Base-by-base conservation (phyloP, 2,797 vertebrate species). In the Cheirogaleus major region DNA sequence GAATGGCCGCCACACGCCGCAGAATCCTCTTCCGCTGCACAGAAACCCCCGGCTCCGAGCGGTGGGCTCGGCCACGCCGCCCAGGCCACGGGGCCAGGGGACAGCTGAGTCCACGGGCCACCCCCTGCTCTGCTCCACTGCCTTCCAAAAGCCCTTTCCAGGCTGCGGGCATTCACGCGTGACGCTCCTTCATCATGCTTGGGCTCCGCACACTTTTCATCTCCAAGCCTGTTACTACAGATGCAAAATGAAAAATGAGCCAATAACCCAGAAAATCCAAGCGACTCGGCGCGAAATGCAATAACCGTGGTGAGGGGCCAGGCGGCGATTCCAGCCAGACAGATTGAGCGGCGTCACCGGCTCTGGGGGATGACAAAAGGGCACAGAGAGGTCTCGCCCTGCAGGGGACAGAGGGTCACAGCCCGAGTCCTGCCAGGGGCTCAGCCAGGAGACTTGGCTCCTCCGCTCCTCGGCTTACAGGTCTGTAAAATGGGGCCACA, bases 231-330 rank as follows among this genome's bases (percentile, higher is more conserved):
- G 27, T 97, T 83, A 12, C 95, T 20, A 7, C 76, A 96, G 96
- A 96, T 57, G 94, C 95, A 0, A 0, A 41, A 80, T 95, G 93
- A 97, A 96, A 97, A 97, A 98, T 79, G 95, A 98, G 27, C 76
- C 0, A 0, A 92, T 76, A 95, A 78, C 81, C 85, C 72, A 6
- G 0, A 1, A 18, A 87, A 94, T 78, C 63, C 12, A 18, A 96
- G 82, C 38, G 5, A 3, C 95, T 12, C 63, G 1, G 75, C 5
- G 0, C 3, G 0, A 83, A 92, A 92, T 25, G 93, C 87, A 65
- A 52, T 79, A 65, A 95, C n/a, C 4, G 0, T 1, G 0, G 73
- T 0, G 8, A 0, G 78, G 73, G 79, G 10, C 0, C 9, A n/a
- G 97, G 92, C 75, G 7, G 67, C 0, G 0, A 6, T 25, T 79